Evolutionary conservation across 2,113 vertebrate species (phyloP), one percentile per base, ranked within the genome.

Genomic region (Chloroceryle aenea): DNA sequence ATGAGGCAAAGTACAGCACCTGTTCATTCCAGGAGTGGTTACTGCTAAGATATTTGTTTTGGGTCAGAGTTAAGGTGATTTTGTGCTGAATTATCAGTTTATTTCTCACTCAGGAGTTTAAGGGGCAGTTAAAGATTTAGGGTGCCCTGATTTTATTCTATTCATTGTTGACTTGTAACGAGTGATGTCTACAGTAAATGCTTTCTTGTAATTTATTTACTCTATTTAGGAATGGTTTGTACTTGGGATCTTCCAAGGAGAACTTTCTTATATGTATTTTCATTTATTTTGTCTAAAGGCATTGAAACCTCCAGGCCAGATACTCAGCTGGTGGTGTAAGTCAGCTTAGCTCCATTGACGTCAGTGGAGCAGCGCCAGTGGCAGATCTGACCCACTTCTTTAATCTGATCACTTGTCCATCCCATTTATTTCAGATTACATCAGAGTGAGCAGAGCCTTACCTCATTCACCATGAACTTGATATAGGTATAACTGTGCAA

Each of bases 361-460:
- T 96, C 95, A 96, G 91, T 96, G 93, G 93, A 94, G 82, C 7
- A 1, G 72, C 0, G 52, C 82, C 90, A 94, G 82, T 7, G 1
- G 74, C 90, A 93, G 92, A 83, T 88, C 93, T 95, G 96, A 90
- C 95, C 95, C 93, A 94, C 75, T 96, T 96, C 82, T 91, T 97
- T 97, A 97, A 96, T 95, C 95, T 97, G 85, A 95, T 97, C 87
- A 50, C 77, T 92, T 91, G 69, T 96, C 93, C 91, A 96, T 95
- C 93, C 91, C 89, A 58, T 87, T 97, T 95, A 95, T 95, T 95
- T 89, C 78, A 91, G 91, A 73, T 96, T 94, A 94, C 93, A 83
- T 96, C 95, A 96, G 84, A 96, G 52, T 32, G 85, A 88, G 71
- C 59, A 74, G 63, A 64, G 23, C 68, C 90, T 91, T 95, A 94